Percentiles rank a stretch among this genome's conserved stretches.
Conservation (phyloP, 2,113 vertebrate genomes). For the Hymenochirus boettgeri region DNA sequence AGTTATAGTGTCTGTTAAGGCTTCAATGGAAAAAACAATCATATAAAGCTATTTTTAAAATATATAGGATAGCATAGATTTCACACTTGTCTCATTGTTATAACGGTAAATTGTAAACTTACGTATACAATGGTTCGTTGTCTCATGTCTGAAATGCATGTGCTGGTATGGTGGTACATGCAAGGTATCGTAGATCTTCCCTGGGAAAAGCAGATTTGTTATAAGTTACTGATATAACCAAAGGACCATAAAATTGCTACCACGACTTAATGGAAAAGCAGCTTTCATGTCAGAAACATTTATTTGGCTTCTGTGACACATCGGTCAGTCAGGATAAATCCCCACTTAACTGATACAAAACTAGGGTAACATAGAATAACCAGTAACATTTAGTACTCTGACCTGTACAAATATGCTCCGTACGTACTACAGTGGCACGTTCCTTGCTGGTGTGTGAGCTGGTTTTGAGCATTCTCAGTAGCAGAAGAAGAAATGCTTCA, state of each 20-base stretch:
- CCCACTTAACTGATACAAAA: neutral
- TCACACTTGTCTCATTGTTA: too few relatives aligned
- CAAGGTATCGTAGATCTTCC: slow-evolving; percentile 84
- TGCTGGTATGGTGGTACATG: slow-evolving; percentile 72
- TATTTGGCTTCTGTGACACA: neutral
- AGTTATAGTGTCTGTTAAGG: too few relatives aligned
- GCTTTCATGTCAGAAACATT: neutral
- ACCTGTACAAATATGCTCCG: too few relatives aligned
- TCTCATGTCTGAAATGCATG: slow-evolving; percentile 84
- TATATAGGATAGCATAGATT: too few relatives aligned
- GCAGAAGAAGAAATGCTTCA: too few relatives aligned
- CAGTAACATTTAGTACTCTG: too few relatives aligned
- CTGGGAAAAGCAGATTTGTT: slow-evolving; percentile 59
- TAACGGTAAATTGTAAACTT: slow-evolving; percentile 55
- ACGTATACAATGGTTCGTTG: slow-evolving; percentile 76
- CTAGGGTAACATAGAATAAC: too few relatives aligned
- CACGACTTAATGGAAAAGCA: neutral
- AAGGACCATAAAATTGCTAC: slow-evolving; percentile 11
- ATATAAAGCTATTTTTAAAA: too few relatives aligned
- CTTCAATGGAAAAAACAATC: too few relatives aligned
- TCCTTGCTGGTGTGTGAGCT: too few relatives aligned
- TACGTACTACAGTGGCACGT: too few relatives aligned
- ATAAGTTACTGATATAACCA: slow-evolving; percentile 19
- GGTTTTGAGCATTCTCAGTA: too few relatives aligned
- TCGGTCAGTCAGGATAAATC: neutral